A percentile compares a stretch with the other conserved stretches of the same genome.
Evolutionary conservation across 2,888 invertebrate species (phyloP).

Genomic region (Poecilobothrus nobilitatus): DNA sequence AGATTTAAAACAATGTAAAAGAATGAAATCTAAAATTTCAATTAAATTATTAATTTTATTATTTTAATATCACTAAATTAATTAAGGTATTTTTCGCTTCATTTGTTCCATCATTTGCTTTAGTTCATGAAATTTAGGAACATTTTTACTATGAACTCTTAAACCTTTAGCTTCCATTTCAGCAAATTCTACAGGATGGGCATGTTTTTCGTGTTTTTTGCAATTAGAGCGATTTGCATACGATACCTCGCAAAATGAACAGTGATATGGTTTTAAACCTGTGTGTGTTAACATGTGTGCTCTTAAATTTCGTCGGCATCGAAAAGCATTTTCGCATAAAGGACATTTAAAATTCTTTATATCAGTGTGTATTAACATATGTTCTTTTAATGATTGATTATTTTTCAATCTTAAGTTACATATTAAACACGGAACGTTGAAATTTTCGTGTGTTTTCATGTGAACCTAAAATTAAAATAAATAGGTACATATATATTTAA

Average conservation of each 20-base stretch:
- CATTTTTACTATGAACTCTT: neutral
- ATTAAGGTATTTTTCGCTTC: constrained; percentile 1
- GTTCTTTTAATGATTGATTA: constrained; percentile 2
- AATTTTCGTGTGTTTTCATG: neutral
- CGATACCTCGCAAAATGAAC: constrained; percentile 40
- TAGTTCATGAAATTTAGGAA: constrained; percentile 8
- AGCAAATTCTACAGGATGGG: constrained; percentile 37
- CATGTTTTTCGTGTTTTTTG: constrained; percentile 41
- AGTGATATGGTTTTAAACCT: constrained; percentile 40
- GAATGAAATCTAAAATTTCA: no score
- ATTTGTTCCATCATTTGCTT: constrained; percentile 8
- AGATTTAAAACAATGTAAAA: no score
- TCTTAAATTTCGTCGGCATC: neutral
- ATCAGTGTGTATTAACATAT: constrained; percentile 22
- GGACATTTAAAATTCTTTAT: constrained; percentile 26
- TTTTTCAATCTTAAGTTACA: constrained; percentile 6
- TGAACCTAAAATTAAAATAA: neutral
- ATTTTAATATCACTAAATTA: no score
- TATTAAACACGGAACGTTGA: neutral
- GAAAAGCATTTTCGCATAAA: constrained; percentile 30
- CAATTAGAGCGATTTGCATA: constrained; percentile 44
- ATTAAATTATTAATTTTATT: no score
- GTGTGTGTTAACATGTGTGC: constrained; percentile 42
- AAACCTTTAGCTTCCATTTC: constrained; percentile 34
- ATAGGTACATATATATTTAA: neutral